Conservation (phyloP, 2,888 invertebrate species). For the Parthenolecanium corni region DNA sequence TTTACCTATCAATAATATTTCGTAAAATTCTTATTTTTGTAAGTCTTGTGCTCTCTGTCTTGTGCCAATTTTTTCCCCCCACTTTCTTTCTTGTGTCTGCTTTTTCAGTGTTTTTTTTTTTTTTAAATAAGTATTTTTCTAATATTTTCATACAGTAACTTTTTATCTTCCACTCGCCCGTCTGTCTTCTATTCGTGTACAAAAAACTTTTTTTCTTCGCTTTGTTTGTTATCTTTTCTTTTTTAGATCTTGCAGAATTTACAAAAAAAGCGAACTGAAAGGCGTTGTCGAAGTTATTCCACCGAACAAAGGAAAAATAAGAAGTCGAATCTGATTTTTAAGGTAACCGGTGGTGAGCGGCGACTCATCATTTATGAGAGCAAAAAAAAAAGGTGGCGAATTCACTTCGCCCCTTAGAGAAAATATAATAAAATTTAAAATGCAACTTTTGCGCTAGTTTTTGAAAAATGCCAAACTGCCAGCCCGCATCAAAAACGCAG, state of each 20-base stretch:
- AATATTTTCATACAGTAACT: too few relatives aligned
- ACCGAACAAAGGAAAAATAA: conserved; percentile 73
- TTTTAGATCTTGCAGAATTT: conserved; percentile 98
- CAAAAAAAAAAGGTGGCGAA: conserved; percentile 14
- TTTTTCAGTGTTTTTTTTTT: too few relatives aligned
- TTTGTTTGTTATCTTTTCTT: conserved; percentile 38
- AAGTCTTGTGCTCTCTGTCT: background rate
- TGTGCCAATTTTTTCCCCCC: background rate
- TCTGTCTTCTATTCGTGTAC: conserved; percentile 33
- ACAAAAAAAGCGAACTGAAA: conserved; percentile 96
- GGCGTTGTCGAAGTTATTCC: conserved; percentile 76
- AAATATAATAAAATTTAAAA: too few relatives aligned
- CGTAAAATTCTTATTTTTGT: background rate
- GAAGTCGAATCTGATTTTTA: conserved; percentile 94
- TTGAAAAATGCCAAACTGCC: conserved; percentile 3
- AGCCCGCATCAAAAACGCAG: conserved; percentile 25
- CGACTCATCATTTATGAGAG: conserved; percentile 23
- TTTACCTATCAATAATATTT: too few relatives aligned
- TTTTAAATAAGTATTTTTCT: too few relatives aligned
- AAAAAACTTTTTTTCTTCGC: conserved; percentile 35
- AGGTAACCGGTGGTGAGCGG: conserved; percentile 57
- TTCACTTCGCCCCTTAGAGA: background rate
- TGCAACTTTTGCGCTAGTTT: conserved; percentile 22
- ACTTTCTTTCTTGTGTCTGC: too few relatives aligned
- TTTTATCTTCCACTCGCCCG: conserved; percentile 22